Evolutionary conservation across 2,888 invertebrate genomes (phyloP), one percentile per base, ranked within the genome.

Genomic region (Ptilodon capucinus): DNA sequence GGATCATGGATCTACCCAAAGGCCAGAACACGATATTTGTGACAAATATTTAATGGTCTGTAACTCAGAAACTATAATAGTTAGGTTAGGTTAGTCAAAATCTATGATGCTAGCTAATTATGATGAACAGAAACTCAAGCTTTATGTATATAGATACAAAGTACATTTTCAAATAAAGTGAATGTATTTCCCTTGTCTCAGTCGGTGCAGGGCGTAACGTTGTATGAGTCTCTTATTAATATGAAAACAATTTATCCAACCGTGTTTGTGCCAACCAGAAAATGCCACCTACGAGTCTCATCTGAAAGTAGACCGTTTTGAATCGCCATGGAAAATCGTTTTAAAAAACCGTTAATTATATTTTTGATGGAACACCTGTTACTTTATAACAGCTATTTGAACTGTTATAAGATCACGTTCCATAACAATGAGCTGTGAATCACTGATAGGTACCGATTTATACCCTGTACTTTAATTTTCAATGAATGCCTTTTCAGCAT

Each of bases 381-480:
- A 57, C 54, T 51, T 36, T 52, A 51, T 57, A 40, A 54, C 52
- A 50, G 53, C 50, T 56, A 52, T 50, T 51, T 57, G 42, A 48
- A 54, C 50, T 50, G 48, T 57, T 60, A 60, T 60, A 64, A 57
- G 54, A 61, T 61, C 61, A 67, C 63, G 66, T 70, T 36, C 54
- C 30, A 48, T 50, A 51, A 57, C 57, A 61, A 59, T 56, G 51
- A 54, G 56, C 48, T 44, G 58, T 72, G 73, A 73, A 57, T 71
- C 71, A 71, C 49, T 61, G 63, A 46, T 53, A 59, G 55, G 56
- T 65, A 60, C 61, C 62, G 58, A 51, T 51, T 59, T 64, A 63
- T 64, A 68, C 38, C 57, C 56, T 52, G 57, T 68, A 67, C 63
- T 68, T 55, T 60, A 67, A 71, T 64, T 66, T 66, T 67, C 67